Percentiles rank a stretch among this genome's conserved stretches.
Evolutionary conservation across 2,113 vertebrate species (phyloP).

Genomic region (Damaliscus lunatus): DNA sequence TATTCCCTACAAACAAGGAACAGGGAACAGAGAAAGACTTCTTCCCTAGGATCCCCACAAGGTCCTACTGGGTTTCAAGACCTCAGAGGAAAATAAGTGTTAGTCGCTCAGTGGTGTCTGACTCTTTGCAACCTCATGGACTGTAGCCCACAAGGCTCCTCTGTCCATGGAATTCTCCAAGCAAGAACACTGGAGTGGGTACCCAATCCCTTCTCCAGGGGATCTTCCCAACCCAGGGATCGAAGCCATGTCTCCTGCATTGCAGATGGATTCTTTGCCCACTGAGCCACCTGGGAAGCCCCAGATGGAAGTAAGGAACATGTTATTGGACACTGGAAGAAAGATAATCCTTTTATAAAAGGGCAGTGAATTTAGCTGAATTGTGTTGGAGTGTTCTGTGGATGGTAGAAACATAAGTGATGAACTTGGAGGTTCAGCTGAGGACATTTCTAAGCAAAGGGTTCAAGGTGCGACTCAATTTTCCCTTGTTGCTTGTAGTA

Average conservation of each 20-base stretch:
- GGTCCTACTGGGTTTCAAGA: not conserved
- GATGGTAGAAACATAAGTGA: not conserved
- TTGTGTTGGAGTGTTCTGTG: not conserved
- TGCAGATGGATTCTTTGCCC: not conserved
- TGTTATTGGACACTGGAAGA: not conserved
- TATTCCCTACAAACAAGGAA: not conserved
- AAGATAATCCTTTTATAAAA: not conserved
- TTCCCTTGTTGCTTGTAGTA: not conserved
- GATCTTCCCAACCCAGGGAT: not conserved
- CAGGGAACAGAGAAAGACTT: not conserved
- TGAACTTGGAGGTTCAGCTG: not conserved
- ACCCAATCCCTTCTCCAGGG: not conserved
- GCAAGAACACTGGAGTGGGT: not conserved
- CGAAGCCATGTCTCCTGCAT: not conserved
- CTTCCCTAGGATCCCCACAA: not conserved
- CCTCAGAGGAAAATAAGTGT: not conserved
- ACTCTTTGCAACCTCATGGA: not conserved
- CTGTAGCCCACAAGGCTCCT: not conserved
- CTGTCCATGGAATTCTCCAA: not conserved
- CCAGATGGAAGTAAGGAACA: not conserved
- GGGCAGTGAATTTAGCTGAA: not conserved
- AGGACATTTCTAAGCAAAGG: not conserved
- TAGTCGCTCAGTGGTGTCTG: not conserved
- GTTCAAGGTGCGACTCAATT: not conserved
- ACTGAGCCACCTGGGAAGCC: not conserved